Conservation (phyloP, 2,888 invertebrate species). For the Hypolimnas misippus region DNA sequence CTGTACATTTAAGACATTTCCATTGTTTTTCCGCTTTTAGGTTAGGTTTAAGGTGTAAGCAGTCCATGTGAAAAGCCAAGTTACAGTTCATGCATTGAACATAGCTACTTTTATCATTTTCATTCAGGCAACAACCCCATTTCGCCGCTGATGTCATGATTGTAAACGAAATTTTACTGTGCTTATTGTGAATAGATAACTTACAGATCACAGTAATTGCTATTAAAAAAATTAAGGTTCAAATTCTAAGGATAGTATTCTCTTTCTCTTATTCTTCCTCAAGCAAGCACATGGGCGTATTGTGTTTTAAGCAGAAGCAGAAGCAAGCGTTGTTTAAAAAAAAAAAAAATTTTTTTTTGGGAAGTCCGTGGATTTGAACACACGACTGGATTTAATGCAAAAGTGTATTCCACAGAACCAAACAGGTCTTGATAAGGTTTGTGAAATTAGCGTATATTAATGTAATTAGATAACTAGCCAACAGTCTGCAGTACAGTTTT, state of each 20-base stretch:
- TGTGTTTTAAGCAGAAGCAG: background rate
- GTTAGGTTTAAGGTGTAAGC: background rate
- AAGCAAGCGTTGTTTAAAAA: background rate
- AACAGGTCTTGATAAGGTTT: too few relatives aligned
- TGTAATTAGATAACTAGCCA: too few relatives aligned
- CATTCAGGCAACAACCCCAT: slow-evolving; percentile 6
- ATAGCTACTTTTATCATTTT: background rate
- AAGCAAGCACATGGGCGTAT: background rate
- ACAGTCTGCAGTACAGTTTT: too few relatives aligned
- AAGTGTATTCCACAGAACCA: too few relatives aligned
- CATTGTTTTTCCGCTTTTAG: too few relatives aligned
- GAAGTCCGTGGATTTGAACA: too few relatives aligned
- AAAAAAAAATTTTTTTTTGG: background rate
- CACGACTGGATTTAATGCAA: too few relatives aligned
- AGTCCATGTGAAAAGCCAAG: slow-evolving; percentile 6
- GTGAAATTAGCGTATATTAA: too few relatives aligned
- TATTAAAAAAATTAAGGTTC: background rate
- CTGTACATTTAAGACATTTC: too few relatives aligned
- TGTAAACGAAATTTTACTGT: background rate
- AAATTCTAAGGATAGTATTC: too few relatives aligned
- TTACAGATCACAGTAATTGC: background rate
- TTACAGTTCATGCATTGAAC: background rate
- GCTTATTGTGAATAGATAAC: background rate
- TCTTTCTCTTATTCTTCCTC: background rate
- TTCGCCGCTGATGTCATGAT: slow-evolving; percentile 2